Base-by-base conservation (phyloP, 2,888 invertebrate genomes). In the Pyralis farinalis region DNA sequence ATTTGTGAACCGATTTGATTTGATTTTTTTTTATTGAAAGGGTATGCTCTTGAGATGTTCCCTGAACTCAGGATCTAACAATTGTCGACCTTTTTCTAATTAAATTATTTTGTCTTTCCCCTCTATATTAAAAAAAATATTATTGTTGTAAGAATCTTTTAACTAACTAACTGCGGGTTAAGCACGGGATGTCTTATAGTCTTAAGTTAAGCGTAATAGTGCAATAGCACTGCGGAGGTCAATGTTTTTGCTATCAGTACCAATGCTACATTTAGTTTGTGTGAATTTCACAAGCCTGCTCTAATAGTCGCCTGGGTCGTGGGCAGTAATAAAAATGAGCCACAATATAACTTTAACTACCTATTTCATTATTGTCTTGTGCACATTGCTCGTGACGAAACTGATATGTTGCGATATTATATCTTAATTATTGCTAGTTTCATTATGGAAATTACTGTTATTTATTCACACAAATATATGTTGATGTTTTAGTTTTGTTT, bases 281-380 rank as follows among this genome's bases (percentile, higher is more conserved):
- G 55, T 49, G 51, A 55, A 57, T 65, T 63, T 62, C 62, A 47
- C 57, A 63, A 63, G 37, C 41, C 20, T 37, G 36, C 39, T 49
- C 51, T 53, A 57, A 54, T 49, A 50, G 46, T 37, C 41, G 49
- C 49, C 53, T 53, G 53, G 55, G 59, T 51, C 51, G 50, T 42
- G 42, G 51, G 39, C 49, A 34, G 43, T 46, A 41, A 51, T 52
- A 58, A 58, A 55, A 58, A 49, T 51, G 41, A 45, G 28, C 4
- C 29, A 44, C 36, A 37, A 12, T 8, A 25, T 44, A 7, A 12
- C 9, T 16, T 28, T 43, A 43, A 45, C 45, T 46, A 42, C 47
- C 40, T 34, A 46, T 47, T 47, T 44, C 43, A 47, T 53, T 49
- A 42, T 53, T 51, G 40, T 47, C 39, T 41, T 16, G 16, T 16